Evolutionary conservation across 2,113 vertebrate genomes (phyloP).

Genomic region (Oriolus oriolus): DNA sequence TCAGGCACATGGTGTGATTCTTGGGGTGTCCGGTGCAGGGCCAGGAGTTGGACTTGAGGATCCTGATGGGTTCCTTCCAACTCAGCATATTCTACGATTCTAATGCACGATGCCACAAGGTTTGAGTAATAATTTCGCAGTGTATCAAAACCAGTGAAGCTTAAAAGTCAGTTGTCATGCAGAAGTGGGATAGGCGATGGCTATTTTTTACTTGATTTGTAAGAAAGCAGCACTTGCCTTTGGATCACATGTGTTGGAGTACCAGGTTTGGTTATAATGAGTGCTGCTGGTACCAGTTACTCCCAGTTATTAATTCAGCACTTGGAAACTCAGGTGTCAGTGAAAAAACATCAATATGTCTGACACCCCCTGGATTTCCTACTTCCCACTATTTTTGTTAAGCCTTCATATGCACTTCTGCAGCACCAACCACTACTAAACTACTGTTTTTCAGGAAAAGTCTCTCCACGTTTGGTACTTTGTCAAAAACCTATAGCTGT

Average conservation of each 20-base stretch:
- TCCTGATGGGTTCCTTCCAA: neutral
- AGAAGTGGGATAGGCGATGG: neutral
- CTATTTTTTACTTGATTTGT: neutral
- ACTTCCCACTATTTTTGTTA: neutral
- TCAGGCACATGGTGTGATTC: neutral
- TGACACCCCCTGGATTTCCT: neutral
- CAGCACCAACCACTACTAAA: slow-evolving; percentile 30
- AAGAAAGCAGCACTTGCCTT: slow-evolving; percentile 31
- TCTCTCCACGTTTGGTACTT: slow-evolving; percentile 21
- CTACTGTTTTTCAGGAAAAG: slow-evolving; percentile 29
- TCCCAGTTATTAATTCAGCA: neutral
- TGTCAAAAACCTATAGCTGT: neutral
- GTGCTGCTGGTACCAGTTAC: neutral
- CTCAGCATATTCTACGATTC: neutral
- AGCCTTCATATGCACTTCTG: neutral
- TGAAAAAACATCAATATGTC: neutral
- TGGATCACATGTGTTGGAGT: neutral
- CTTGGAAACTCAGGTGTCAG: neutral
- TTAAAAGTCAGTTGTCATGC: slow-evolving; percentile 7
- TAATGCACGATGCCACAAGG: neutral
- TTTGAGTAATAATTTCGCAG: slow-evolving; percentile 15
- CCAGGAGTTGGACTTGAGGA: neutral
- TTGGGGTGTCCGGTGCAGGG: neutral
- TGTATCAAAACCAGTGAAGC: slow-evolving; percentile 5
- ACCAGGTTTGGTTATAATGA: neutral